phyloP scores from a whole-genome alignment of 1,140 invertebrate genomes.

The Heterodera schachtii region DNA sequence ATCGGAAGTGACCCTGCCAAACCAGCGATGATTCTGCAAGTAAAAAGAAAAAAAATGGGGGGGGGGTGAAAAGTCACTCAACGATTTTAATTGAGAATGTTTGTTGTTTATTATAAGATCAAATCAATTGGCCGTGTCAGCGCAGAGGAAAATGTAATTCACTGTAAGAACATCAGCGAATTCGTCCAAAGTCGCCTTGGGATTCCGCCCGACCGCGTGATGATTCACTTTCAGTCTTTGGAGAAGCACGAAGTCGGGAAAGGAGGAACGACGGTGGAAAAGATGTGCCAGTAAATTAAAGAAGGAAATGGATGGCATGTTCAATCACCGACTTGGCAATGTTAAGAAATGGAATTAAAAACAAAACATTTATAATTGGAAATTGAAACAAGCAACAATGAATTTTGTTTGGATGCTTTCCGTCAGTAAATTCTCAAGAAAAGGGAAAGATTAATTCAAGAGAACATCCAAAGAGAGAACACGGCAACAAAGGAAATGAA shows the following conservation, averaged over 20 bases:
- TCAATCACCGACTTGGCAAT: too few species aligned
- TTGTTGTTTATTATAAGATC: background rate
- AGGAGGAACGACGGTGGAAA: constrained; percentile 26
- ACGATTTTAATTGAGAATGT: background rate
- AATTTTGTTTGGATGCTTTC: background rate
- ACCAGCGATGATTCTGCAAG: constrained; percentile 12
- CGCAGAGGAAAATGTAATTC: constrained; percentile 24
- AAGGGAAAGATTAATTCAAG: too few species aligned
- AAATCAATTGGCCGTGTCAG: constrained; percentile 22
- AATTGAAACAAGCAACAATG: background rate
- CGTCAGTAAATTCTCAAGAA: too few species aligned
- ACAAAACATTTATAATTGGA: too few species aligned
- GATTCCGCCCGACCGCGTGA: background rate
- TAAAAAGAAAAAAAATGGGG: background rate
- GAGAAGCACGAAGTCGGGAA: constrained; percentile 19
- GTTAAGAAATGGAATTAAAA: too few species aligned
- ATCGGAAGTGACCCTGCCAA: background rate
- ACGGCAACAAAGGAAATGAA: background rate
- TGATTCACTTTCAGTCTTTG: constrained; percentile 27
- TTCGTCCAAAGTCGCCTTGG: constrained; percentile 18
- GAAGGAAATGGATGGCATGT: background rate
- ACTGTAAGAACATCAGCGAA: constrained; percentile 17
- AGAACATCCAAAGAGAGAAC: background rate
- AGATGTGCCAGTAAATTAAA: background rate
- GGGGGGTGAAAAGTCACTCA: too few species aligned